Evolutionary conservation across 2,797 vertebrate species (phyloP), one percentile per base, ranked within the genome.

Genomic region (Pipistrellus pipistrellus): DNA sequence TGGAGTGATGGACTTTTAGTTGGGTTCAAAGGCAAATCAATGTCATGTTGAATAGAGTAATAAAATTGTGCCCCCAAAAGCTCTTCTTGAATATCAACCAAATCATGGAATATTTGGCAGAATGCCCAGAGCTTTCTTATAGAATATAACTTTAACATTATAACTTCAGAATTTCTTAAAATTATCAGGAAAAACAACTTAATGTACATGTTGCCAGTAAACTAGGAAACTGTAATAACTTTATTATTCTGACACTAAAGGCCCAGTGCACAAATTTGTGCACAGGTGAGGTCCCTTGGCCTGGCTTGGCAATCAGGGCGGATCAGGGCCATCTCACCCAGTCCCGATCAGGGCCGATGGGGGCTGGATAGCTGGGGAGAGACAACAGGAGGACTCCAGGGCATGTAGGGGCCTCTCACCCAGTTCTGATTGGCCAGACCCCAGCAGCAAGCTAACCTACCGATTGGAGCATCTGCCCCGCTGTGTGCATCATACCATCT

Each of bases 11-110:
- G 82, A 95, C 80, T 88, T 88, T 88, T 30, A 93, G 77, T 73
- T 91, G 59, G 41, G 66, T 96, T 97, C 95, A 96, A 95, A 97
- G 96, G 71, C 77, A 97, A 96, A 97, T 96, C 96, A 96, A 87
- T 95, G 93, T 83, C 85, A 85, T 89, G 13, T 41, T 94, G 78
- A 96, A 96, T 90, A 71, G 81, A 30, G 35, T 95, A 88, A 93
- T 97, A 93, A 97, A 97, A 97, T 68, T 64, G 48, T 95, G 62
- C 32, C 75, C 66, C 46, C 82, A 96, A 96, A 97, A 96, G 17
- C 20, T 95, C 38, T 93, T 85, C 41, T 88, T 94, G 96, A 95
- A 27, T 78, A 94, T 84, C 68, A 93, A 78, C 85, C 91, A 94
- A 95, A 95, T 80, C 68, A 88, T 88, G 89, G 75, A 90, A 86